A percentile compares a stretch with the other conserved stretches of the same genome.
Conservation (phyloP, 2,888 invertebrate species). For the Sialis fuliginosa region DNA sequence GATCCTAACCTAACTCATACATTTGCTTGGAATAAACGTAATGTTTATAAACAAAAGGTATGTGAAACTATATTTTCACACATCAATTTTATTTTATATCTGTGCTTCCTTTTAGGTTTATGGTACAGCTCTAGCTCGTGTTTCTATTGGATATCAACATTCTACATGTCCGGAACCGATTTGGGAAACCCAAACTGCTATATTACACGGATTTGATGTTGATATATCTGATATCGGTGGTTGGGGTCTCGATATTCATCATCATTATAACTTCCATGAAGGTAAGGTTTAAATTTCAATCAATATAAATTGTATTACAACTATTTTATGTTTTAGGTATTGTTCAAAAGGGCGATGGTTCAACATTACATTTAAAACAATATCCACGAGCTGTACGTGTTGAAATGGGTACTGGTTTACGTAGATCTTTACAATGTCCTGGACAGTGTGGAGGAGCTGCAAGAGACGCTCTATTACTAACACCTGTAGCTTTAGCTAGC, state of each 20-base stretch:
- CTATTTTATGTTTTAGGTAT: slow-evolving; percentile 36
- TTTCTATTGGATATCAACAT: slow-evolving; percentile 90
- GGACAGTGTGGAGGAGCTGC: slow-evolving; percentile 73
- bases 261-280: slow-evolving; percentile 97
- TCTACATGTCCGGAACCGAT: slow-evolving; percentile 69
- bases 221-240: slow-evolving; percentile 94
- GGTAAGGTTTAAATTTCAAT: slow-evolving; percentile 25
- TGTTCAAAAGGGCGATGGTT: slow-evolving; percentile 93
- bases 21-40: slow-evolving; percentile 95
- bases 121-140: slow-evolving; percentile 72
- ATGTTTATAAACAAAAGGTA: slow-evolving; percentile 92
- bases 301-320: not conserved
- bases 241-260: slow-evolving; percentile 96
- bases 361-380: slow-evolving; percentile 82
- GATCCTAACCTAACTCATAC: slow-evolving; percentile 89
- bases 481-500: slow-evolving; percentile 85
- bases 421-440: slow-evolving; percentile 71
- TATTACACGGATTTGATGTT: slow-evolving; percentile 87
- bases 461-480: slow-evolving; percentile 70
- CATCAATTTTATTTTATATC: not conserved
- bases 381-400: slow-evolving; percentile 81
- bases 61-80: too few species aligned
- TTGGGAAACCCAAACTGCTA: slow-evolving; percentile 91
- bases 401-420: slow-evolving; percentile 82
- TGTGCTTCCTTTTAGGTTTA: slow-evolving; percentile 31